These are phyloP conservation scores for Notodromas monacha DNA, from an alignment of 2,888 invertebrate species.

Conservation along the genomic window DNA sequence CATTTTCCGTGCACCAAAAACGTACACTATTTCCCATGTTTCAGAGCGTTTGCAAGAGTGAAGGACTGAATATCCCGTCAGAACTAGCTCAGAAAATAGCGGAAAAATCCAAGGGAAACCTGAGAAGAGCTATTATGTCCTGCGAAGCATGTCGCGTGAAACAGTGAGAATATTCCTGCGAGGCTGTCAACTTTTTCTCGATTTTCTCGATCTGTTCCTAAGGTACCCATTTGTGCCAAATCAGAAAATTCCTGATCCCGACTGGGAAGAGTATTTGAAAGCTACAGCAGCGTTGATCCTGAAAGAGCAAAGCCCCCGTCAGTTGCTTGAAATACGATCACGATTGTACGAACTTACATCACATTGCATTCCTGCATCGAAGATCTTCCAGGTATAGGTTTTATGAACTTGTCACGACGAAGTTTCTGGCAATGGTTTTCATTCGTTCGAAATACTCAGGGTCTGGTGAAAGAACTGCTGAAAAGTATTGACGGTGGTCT, in stretches of 20 bases:
- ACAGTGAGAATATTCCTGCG: conserved; percentile 20
- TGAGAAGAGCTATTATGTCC: conserved; percentile 67
- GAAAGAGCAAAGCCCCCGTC: conserved; percentile 51
- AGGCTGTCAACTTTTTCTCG: neutral
- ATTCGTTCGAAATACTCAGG: conserved; percentile 18
- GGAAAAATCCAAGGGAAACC: conserved; percentile 45
- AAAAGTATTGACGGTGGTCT: conserved; percentile 62
- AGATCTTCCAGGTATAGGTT: conserved; percentile 69
- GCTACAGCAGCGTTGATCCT: conserved; percentile 58
- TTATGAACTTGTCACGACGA: conserved; percentile 13
- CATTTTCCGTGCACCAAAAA: too few relatives aligned
- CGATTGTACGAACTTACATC: conserved; percentile 68
- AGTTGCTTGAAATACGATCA: conserved; percentile 46
- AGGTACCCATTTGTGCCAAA: conserved; percentile 43
- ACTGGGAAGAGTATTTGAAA: conserved; percentile 63
- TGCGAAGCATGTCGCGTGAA: conserved; percentile 71
- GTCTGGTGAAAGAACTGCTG: conserved; percentile 45
- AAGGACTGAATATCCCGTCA: conserved; percentile 37
- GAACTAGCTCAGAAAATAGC: conserved; percentile 45
- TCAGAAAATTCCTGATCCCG: conserved; percentile 51
- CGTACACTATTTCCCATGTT: too few relatives aligned
- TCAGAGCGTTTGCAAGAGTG: conserved; percentile 37
- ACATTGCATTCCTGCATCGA: conserved; percentile 68
- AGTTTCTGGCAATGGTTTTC: neutral
- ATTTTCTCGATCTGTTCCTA: conserved; percentile 7